Evolutionary conservation across 2,797 vertebrate genomes (phyloP), one percentile per base, ranked within the genome.

Genomic region (Girardinus metallicus): DNA sequence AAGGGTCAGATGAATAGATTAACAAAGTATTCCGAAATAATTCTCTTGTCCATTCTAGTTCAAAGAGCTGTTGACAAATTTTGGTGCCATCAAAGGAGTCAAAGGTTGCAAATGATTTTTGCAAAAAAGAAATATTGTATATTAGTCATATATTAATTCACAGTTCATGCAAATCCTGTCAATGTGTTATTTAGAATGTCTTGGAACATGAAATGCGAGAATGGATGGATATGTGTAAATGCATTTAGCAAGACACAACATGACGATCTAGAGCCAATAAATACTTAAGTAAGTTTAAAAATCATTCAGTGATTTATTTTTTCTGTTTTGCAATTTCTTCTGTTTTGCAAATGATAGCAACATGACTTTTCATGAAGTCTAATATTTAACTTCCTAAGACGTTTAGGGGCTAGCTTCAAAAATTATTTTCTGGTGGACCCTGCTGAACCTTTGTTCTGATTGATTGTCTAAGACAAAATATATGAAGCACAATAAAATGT

Each of bases 381-480:
- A 41, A 16, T 11, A 21, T 41, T 39, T 41, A 66, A n/a, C 4
- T 23, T 74, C 29, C 31, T 23, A 1, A 36, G 49, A 53, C 46
- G 26, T 44, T 46, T 71, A 4, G 23, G 43, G 47, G n/a, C 18
- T 66, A 2, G 47, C 43, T 71, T 76, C 23, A 21, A 49, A 46
- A 60, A 26, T 1, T 3, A 34, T 51, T 70, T 78, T 39, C 57
- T 82, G 73, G 73, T 78, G 77, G 75, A 83, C 74, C 73, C 73
- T 39, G 49, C 71, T 57, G 46, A 77, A 81, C 82, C 46, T 80
- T 88, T 80, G 74, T 80, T 80, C 64, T 55, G 29, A 76, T 41
- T 68, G 62, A 78, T 75, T 68, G 51, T 76, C 44, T 36, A 66
- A 78, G 55, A 46, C 26, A 79, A 49, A 77, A 74, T 41, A 77